Percentiles rank a stretch among this genome's conserved stretches.
Evolutionary conservation across 2,888 invertebrate genomes (phyloP).

Genomic region (Ophraella communa): DNA sequence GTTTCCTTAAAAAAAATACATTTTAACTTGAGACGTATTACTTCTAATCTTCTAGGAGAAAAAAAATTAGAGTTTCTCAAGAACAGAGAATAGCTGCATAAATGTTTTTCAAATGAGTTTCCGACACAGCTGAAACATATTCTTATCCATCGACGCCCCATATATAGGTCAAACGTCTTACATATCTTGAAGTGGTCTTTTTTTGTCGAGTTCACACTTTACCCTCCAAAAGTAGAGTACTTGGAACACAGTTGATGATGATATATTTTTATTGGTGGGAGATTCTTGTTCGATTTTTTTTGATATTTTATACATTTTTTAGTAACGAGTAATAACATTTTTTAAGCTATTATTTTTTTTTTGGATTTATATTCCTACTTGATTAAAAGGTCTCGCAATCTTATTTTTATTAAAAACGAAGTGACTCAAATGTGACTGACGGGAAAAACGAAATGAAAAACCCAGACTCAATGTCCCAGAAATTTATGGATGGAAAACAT

Average conservation of each 20-base stretch:
- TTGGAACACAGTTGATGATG: constrained; percentile 13
- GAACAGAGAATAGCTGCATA: constrained; percentile 14
- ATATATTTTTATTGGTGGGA: not conserved
- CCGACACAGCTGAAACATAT: constrained; percentile 7
- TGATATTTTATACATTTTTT: not conserved
- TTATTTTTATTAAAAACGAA: no score
- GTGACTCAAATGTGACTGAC: no score
- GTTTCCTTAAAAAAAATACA: not conserved
- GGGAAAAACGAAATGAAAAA: no score
- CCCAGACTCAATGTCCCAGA: no score
- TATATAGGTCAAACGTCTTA: constrained; percentile 22
- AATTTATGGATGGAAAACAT: no score
- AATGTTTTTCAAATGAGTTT: constrained; percentile 19
- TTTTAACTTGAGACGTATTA: not conserved
- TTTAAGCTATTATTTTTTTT: no score
- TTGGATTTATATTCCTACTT: no score
- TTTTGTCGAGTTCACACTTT: constrained; percentile 20
- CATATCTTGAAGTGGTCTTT: constrained; percentile 22
- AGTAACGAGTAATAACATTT: no score
- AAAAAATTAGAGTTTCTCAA: constrained; percentile 12
- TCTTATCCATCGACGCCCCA: constrained; percentile 8
- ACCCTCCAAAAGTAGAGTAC: not conserved
- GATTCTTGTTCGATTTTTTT: not conserved
- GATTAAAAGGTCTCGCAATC: no score
- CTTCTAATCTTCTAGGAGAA: not conserved